Evolutionary conservation across 2,113 vertebrate genomes (phyloP), one percentile per base, ranked within the genome.

Genomic region (Neolamprologus brichardi): DNA sequence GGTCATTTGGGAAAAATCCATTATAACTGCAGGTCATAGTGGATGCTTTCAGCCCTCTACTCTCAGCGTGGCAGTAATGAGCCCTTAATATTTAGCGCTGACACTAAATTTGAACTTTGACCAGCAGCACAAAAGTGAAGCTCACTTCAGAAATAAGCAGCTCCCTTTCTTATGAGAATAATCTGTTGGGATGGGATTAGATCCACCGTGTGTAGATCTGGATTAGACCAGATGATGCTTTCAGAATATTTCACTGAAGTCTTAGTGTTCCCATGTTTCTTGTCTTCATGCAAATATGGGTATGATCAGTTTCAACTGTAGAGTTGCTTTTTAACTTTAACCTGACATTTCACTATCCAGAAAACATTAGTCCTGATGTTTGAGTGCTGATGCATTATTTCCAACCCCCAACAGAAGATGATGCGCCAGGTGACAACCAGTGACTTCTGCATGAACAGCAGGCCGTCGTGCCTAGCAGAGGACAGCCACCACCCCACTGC

Each of bases 361-460:
- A 62, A 53, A 28, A 15, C 41, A 18, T 28, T 11, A 5, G 6
- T 20, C 20, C 6, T 54, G 13, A 9, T 58, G 52, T 80, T 41
- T 67, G 23, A 34, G 34, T 82, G 13, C 23, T 46, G 84, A 88
- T 77, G 7, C 37, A 7, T 78, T 79, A 2, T 92, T 80, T 96
- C 4, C 86, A 83, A 95, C 91, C 67, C 94, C 86, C 88, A 97
- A 88, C 94, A 97, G 97, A 99, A 97, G 96, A 99, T 99, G 98
- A 99, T 99, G 98, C 98, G 98, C 93, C 98, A 98, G 79, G 98
- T 98, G 95, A 96, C 98, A 85, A 97, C 94, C 96, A 93, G 96
- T 79, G 97, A 98, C 88, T 99, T 98, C 96, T 99, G 98, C 94
- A 97, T 98, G 95, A 97, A 94, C 1, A 96, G 97, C 95, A 97